Percentiles rank a stretch among this genome's conserved stretches.
phyloP scores from a whole-genome alignment of 2,113 vertebrate genomes.

The Neofelis nebulosa region DNA sequence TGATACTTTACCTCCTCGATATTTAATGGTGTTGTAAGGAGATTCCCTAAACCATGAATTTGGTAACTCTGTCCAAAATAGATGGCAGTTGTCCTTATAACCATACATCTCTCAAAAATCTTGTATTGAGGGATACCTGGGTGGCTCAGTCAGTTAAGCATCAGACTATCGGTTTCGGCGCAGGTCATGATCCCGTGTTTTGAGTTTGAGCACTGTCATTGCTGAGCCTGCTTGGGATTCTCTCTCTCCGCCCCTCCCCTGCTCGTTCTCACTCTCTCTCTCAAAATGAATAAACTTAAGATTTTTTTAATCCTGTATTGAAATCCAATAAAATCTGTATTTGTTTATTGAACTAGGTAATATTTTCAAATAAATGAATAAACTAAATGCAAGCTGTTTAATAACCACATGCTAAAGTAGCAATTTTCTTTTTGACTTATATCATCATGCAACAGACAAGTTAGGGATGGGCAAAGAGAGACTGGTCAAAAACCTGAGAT shows the following conservation, averaged over 20 bases:
- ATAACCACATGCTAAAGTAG: background rate
- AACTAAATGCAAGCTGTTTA: background rate
- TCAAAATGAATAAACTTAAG: too few relatives aligned
- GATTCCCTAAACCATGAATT: background rate
- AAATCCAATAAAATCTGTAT: background rate
- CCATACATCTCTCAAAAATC: background rate
- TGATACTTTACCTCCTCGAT: background rate
- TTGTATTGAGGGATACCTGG: background rate
- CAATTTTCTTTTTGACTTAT: background rate
- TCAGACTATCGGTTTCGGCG: too few relatives aligned
- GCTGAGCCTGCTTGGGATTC: too few relatives aligned
- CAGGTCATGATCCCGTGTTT: too few relatives aligned
- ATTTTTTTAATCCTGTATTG: background rate
- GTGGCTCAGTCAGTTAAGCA: too few relatives aligned
- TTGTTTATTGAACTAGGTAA: background rate
- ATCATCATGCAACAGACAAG: background rate
- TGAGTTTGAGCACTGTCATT: too few relatives aligned
- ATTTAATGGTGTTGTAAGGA: conserved; percentile 14
- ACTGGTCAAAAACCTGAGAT: background rate
- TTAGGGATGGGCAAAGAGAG: background rate
- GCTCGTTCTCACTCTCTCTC: too few relatives aligned
- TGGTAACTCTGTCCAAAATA: background rate
- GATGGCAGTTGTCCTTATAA: background rate
- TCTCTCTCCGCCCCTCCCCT: too few relatives aligned
- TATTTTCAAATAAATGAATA: background rate